These are phyloP conservation scores for Tetrao urogallus DNA, from an alignment of 2,113 vertebrate species.

Conservation along the genomic window DNA sequence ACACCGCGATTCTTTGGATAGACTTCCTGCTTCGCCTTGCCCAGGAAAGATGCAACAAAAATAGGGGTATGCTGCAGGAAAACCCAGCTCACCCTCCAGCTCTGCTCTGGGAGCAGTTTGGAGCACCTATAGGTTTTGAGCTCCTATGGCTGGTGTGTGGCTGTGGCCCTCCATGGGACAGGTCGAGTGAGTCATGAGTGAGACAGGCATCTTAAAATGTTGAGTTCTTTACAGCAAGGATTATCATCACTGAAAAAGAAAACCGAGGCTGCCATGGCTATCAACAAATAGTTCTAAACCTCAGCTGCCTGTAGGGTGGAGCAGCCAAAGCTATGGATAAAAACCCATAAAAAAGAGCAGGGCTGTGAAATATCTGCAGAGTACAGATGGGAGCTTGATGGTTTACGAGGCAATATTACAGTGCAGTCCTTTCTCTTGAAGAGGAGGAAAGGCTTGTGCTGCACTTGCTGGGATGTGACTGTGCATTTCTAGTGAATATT, in stretches of 20 bases:
- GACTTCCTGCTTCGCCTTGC: not conserved
- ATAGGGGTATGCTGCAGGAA: not conserved
- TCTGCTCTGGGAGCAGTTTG: not conserved
- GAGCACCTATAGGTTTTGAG: not conserved
- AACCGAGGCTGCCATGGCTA: not conserved
- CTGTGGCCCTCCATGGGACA: not conserved
- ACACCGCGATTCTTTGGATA: not conserved
- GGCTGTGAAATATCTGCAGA: not conserved
- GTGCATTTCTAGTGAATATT: not conserved
- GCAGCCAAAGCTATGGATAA: not conserved
- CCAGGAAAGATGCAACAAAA: not conserved
- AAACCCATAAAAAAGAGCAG: not conserved
- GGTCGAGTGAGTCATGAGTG: not conserved
- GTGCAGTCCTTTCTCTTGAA: not conserved
- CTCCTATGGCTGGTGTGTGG: not conserved
- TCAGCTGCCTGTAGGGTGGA: not conserved
- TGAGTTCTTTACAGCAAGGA: not conserved
- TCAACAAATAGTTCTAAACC: conserved; percentile 20
- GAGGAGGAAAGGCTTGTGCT: not conserved
- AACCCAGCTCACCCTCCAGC: not conserved
- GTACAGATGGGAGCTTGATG: not conserved
- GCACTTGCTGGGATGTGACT: not conserved
- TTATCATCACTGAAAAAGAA: not conserved
- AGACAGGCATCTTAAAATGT: not conserved
- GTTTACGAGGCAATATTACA: rapidly evolving